Conservation (phyloP, 2,113 vertebrate species). For the Misgurnus mizolepis region DNA sequence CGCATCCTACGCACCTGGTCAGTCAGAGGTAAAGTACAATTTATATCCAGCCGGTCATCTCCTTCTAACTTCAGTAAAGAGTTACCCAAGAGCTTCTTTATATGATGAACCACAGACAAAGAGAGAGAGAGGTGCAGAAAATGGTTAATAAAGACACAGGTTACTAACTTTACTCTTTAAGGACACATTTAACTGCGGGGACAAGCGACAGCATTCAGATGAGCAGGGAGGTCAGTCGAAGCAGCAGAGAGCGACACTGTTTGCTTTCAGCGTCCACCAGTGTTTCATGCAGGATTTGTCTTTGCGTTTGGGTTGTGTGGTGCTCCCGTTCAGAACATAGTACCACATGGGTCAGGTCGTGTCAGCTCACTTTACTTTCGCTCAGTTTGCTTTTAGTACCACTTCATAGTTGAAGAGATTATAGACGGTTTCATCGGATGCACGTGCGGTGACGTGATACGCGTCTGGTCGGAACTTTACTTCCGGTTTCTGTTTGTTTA, state of each 20-base stretch:
- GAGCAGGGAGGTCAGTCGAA: not conserved
- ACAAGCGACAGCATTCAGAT: not conserved
- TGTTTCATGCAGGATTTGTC: not conserved
- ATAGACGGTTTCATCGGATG: too few species aligned
- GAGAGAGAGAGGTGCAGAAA: conserved; percentile 15
- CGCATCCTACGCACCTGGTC: conserved; percentile 83
- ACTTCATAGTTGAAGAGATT: too few species aligned
- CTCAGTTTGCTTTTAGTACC: too few species aligned
- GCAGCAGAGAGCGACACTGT: too few species aligned
- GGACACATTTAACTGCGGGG: not conserved
- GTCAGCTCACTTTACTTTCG: too few species aligned
- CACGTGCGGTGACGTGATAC: too few species aligned
- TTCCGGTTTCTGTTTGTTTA: too few species aligned
- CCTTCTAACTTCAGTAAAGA: conserved; percentile 96
- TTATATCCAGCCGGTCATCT: conserved; percentile 96
- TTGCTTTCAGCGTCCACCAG: not conserved
- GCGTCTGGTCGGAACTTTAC: too few species aligned
- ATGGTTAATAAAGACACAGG: too few species aligned
- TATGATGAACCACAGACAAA: conserved; percentile 17
- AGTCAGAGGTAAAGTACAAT: conserved; percentile 96
- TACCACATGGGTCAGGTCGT: too few species aligned
- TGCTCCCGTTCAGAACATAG: too few species aligned
- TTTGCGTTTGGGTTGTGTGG: not conserved
- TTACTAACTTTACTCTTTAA: too few species aligned
- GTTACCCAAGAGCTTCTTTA: conserved; percentile 94